Conservation (phyloP, 2,113 vertebrate species). For the Sylvia atricapilla region DNA sequence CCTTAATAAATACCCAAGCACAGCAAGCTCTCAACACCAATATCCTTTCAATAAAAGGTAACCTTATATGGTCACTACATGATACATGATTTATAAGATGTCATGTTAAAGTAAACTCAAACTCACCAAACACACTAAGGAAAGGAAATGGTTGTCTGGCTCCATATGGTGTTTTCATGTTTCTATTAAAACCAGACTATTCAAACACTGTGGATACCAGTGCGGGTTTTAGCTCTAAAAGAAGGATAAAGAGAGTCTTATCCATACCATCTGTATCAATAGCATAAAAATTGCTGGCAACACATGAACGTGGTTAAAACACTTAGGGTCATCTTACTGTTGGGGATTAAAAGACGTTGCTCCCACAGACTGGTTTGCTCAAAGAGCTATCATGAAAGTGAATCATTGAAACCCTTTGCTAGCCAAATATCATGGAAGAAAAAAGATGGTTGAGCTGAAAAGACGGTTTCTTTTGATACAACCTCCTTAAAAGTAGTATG, state of each 20-base stretch:
- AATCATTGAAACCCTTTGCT: background rate
- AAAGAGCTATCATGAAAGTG: background rate
- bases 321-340: constrained; percentile 24
- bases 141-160: constrained; percentile 57
- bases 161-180: constrained; percentile 56
- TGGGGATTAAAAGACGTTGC: background rate
- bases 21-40: constrained; percentile 47
- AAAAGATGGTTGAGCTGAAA: background rate
- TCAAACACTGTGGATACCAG: constrained; percentile 29
- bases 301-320: constrained; percentile 27
- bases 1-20: constrained; percentile 59
- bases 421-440: background rate
- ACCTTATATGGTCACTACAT: constrained; percentile 59
- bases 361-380: background rate
- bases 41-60: constrained; percentile 67
- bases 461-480: background rate
- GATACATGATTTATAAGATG: constrained; percentile 71
- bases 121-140: constrained; percentile 31
- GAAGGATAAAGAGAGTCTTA: constrained; percentile 29
- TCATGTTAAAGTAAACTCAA: constrained; percentile 60
- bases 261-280: constrained; percentile 42
- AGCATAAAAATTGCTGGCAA: constrained; percentile 30
- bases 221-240: constrained; percentile 15
- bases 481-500: background rate
- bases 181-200: constrained; percentile 63